Conservation (phyloP, 2,888 invertebrate species). For the Lycaena phlaeas region DNA sequence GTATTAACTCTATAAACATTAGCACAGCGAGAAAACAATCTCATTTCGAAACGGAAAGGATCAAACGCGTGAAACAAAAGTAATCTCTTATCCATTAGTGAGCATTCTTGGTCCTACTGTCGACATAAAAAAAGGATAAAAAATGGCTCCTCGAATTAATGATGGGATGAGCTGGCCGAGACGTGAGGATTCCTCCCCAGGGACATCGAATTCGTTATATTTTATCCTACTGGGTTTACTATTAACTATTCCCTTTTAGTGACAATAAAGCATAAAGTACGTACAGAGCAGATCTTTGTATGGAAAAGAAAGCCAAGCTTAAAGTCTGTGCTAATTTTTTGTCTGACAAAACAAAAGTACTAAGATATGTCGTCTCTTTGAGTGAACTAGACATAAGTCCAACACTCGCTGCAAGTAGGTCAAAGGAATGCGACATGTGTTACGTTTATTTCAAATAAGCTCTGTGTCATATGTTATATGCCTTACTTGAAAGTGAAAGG, state of each 20-base stretch:
- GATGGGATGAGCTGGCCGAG: slow-evolving; percentile 30
- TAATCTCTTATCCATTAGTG: slow-evolving; percentile 7
- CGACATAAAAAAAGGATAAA: slow-evolving; percentile 16
- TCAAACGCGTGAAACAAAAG: slow-evolving; percentile 7
- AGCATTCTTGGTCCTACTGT: slow-evolving; percentile 6
- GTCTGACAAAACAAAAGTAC: neutral
- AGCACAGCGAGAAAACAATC: too few species aligned
- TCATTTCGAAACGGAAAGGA: too few species aligned
- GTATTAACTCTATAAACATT: too few species aligned
- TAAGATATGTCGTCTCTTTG: slow-evolving; percentile 4
- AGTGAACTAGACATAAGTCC: slow-evolving; percentile 1
- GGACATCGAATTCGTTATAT: slow-evolving; percentile 18
- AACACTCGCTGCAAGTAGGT: slow-evolving; percentile 3
- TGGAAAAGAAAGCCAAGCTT: neutral
- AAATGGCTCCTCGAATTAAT: slow-evolving; percentile 29
- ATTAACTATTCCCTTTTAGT: too few species aligned
- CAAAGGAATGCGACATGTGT: slow-evolving; percentile 2
- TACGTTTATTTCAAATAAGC: neutral
- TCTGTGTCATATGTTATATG: too few species aligned
- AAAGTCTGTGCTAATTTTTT: neutral
- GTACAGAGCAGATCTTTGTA: neutral
- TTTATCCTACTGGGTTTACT: too few species aligned
- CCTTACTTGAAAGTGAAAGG: too few species aligned
- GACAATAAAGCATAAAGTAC: neutral
- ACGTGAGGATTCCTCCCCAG: slow-evolving; percentile 18